Evolutionary conservation across 2,888 invertebrate genomes (phyloP), one percentile per base, ranked within the genome.

Genomic region (Euclidia mi): DNA sequence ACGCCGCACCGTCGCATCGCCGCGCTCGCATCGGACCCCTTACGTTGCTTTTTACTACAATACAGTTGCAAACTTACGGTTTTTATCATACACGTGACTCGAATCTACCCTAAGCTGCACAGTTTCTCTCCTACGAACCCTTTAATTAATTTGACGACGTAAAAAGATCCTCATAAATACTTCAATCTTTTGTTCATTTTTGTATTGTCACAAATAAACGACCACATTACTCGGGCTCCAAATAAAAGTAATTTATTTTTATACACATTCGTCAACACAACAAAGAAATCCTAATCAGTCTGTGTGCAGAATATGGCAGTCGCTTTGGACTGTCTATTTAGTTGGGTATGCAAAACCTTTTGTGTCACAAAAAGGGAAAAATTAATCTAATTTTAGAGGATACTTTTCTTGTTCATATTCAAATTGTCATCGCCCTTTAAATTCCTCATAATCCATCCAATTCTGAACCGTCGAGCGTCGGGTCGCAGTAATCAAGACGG

Each of bases 401-500:
- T 79, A 84, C 88, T 85, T 88, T 86, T 87, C 84, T 87, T 89
- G 86, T 88, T 90, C 91, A 90, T 91, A 92, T 91, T 92, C 90
- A 92, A 93, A 92, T 93, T 89, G 94, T 91, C 92, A 91, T 92
- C 90, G 90, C 86, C 84, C 86, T 90, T 89, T 90, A 91, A 94
- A 94, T 90, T 92, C 92, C 91, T 92, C 92, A 91, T 94, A 94
- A 94, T 94, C 94, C 94, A 86, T 89, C 91, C 93, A 93, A 94
- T 94, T 92, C 88, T 90, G 88, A 90, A 89, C 85, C 87, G 88
- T 83, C 82, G 87, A 82, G 89, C 81, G 82, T 78, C 87, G 90
- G 88, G 85, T 85, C 89, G 87, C 82, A 83, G 92, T 91, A 92
- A 93, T 94, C 92, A 90, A 89, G 91, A 88, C 86, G 90, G 91